Evolutionary conservation across 2,888 invertebrate genomes (phyloP).

Genomic region (Lepidocyrtinus sp.): DNA sequence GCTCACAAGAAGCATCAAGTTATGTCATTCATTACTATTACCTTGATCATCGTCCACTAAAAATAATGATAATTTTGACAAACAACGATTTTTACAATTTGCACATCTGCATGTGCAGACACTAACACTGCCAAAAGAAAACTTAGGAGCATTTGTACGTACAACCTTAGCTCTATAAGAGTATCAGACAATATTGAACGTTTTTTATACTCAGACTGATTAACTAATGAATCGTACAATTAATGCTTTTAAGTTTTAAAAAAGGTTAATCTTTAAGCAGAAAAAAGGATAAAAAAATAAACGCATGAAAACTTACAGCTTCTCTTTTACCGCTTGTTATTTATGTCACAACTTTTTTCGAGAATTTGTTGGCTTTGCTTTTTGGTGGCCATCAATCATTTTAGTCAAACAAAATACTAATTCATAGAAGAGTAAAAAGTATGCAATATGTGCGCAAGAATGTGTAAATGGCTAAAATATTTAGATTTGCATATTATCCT

Average conservation of each 20-base stretch:
- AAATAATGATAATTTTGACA: constrained; percentile 26
- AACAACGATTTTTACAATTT: constrained; percentile 18
- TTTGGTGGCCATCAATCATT: neutral
- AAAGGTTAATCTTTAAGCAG: constrained; percentile 13
- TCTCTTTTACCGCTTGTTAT: constrained; percentile 13
- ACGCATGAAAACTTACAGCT: constrained; percentile 8
- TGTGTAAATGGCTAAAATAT: too few relatives aligned
- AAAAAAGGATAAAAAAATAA: constrained; percentile 9
- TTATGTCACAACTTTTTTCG: neutral
- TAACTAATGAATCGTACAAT: constrained; percentile 35
- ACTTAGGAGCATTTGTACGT: too few relatives aligned
- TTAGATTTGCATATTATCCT: neutral
- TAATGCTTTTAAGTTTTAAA: constrained; percentile 19
- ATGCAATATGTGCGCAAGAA: neutral
- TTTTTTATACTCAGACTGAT: constrained; percentile 25
- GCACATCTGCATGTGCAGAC: neutral
- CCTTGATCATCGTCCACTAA: constrained; percentile 40
- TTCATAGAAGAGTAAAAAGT: neutral
- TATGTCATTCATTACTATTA: constrained; percentile 36
- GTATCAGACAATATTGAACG: too few relatives aligned
- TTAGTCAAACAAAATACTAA: neutral
- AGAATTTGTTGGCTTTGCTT: neutral
- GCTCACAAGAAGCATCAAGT: constrained; percentile 46
- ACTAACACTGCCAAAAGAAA: too few relatives aligned
- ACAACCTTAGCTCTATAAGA: too few relatives aligned